phyloP scores from a whole-genome alignment of 2,888 invertebrate genomes.

The Drosophila algonquin region DNA sequence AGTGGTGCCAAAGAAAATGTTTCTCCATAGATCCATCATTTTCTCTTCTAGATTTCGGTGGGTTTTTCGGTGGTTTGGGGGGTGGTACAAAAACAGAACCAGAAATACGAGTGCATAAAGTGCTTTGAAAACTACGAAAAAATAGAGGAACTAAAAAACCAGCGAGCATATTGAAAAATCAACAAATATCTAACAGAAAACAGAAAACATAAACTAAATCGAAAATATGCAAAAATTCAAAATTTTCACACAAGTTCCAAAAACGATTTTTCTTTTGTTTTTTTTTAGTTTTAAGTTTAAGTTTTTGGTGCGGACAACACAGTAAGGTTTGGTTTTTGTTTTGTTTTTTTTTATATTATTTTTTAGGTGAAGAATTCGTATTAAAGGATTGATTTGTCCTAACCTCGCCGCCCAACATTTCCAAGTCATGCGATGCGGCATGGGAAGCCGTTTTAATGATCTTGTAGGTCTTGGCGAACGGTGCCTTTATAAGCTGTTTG shows the following conservation, averaged over 20 bases:
- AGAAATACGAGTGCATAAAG: conserved; percentile 28
- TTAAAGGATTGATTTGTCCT: conserved; percentile 78
- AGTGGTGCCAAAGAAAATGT: conserved; percentile 16
- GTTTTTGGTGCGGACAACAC: conserved; percentile 62
- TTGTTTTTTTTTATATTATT: conserved; percentile 13
- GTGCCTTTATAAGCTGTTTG: conserved; percentile 95
- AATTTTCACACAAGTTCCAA: conserved; percentile 66
- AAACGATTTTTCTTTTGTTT: conserved; percentile 39
- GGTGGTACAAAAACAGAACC: conserved; percentile 24
- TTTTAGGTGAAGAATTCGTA: conserved; percentile 72
- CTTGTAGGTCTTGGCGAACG: conserved; percentile 97
- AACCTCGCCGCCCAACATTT: conserved; percentile 85
- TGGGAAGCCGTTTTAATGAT: conserved; percentile 92
- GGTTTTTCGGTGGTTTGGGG: conserved; percentile 6
- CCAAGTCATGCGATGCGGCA: conserved; percentile 90
- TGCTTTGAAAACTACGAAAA: conserved; percentile 31
- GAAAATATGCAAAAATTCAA: conserved; percentile 57
- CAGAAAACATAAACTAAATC: conserved; percentile 23
- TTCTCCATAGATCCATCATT: neutral
- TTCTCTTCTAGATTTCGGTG: conserved; percentile 1
- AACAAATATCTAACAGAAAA: conserved; percentile 32
- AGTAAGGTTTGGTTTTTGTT: conserved; percentile 38
- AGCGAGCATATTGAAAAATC: conserved; percentile 52
- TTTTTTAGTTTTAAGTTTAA: conserved; percentile 43
- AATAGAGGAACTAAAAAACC: conserved; percentile 22